These are phyloP conservation scores for Drosophila neocordata DNA, from an alignment of 1,140 invertebrate species.

Conservation along the genomic window DNA sequence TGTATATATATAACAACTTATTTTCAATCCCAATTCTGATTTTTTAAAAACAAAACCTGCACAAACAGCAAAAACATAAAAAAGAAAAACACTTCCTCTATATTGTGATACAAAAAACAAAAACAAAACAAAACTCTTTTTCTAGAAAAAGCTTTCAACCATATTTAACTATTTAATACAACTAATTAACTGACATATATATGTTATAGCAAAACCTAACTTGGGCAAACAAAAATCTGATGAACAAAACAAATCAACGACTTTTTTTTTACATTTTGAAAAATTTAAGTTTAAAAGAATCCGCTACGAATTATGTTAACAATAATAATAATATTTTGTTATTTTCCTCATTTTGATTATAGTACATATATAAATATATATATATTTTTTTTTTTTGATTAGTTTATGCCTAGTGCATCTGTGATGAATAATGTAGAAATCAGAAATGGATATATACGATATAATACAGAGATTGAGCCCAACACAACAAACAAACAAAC, in stretches of 20 bases:
- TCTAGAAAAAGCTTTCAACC: slow-evolving; percentile 75
- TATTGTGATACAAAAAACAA: slow-evolving; percentile 72
- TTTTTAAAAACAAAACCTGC: slow-evolving; percentile 31
- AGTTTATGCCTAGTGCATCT: slow-evolving; percentile 73
- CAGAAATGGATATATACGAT: slow-evolving; percentile 11
- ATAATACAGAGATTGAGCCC: slow-evolving; percentile 42
- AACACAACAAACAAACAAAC: slow-evolving; percentile 26
- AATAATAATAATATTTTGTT: slow-evolving; percentile 59
- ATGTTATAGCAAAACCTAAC: slow-evolving; percentile 45
- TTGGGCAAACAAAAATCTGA: slow-evolving; percentile 2
- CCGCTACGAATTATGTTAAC: slow-evolving; percentile 38
- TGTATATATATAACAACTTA: not conserved
- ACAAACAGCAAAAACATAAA: slow-evolving; percentile 47
- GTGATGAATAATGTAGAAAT: slow-evolving; percentile 74
- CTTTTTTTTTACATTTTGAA: not conserved
- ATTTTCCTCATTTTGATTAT: too few species aligned
- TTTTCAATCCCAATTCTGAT: not conserved
- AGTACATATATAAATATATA: too few species aligned
- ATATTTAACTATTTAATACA: slow-evolving; percentile 50
- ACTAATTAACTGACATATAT: slow-evolving; percentile 37
- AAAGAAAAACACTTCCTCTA: slow-evolving; percentile 67
- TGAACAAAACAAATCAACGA: not conserved
- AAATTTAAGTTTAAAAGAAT: too few species aligned
- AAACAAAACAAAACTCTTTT: slow-evolving; percentile 56
- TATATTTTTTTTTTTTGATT: slow-evolving; percentile 63